A percentile compares a stretch with the other conserved stretches of the same genome.
Evolutionary conservation across 2,113 vertebrate species (phyloP).

Genomic region (Ardeotis arabs): DNA sequence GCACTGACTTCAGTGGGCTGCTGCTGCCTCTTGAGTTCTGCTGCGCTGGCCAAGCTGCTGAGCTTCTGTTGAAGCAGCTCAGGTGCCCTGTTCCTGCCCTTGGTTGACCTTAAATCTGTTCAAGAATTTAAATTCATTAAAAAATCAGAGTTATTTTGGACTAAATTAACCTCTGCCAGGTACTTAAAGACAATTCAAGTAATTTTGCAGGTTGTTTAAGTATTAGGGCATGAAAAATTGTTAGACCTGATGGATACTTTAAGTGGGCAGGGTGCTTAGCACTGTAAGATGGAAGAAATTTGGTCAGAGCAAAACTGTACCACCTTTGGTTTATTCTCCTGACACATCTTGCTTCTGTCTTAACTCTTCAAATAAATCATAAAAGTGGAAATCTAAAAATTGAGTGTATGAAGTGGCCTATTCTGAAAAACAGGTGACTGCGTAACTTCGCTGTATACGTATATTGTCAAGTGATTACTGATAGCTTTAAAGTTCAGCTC

Average conservation of each 20-base stretch:
- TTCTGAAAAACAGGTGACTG: not conserved
- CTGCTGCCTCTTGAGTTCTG: not conserved
- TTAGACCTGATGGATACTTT: not conserved
- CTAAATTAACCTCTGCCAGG: not conserved
- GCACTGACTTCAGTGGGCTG: not conserved
- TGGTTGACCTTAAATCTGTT: not conserved
- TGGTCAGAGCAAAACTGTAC: not conserved
- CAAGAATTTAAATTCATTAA: not conserved
- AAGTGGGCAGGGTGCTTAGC: not conserved
- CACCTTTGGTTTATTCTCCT: not conserved
- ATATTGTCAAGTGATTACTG: not conserved
- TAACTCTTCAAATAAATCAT: not conserved
- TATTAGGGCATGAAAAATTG: not conserved
- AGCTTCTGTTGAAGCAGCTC: accelerated
- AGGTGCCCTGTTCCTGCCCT: not conserved
- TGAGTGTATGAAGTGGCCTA: not conserved
- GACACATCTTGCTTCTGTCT: not conserved
- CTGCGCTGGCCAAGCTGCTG: not conserved
- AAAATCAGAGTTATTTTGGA: not conserved
- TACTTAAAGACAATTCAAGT: not conserved
- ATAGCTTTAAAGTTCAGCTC: not conserved
- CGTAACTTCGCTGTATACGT: not conserved
- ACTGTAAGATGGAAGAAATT: no score
- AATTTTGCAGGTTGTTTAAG: not conserved
- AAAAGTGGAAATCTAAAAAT: not conserved